phyloP scores from a whole-genome alignment of 2,888 invertebrate genomes.

The Philhelius pedissequus region DNA sequence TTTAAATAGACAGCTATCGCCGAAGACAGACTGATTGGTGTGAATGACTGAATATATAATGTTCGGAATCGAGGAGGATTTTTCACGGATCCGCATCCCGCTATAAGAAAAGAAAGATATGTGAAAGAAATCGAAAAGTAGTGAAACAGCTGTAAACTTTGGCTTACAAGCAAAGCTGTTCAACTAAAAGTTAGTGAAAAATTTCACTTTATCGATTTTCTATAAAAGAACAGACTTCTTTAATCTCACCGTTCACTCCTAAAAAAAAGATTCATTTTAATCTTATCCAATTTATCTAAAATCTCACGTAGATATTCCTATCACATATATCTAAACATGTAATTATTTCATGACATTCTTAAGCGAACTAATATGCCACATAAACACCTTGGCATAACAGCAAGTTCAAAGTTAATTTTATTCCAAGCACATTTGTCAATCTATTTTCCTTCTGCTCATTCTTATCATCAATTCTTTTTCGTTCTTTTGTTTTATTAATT shows the following conservation, averaged over 20 bases:
- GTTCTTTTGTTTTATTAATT: conserved; percentile 54
- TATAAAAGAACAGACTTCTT: background rate
- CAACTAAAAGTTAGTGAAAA: no score
- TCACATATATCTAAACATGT: background rate
- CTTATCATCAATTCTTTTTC: background rate
- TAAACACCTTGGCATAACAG: conserved; percentile 33
- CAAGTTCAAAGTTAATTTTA: conserved; percentile 38
- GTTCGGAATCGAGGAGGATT: no score
- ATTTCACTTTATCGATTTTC: no score
- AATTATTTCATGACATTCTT: conserved; percentile 27
- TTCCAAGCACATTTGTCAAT: conserved; percentile 57
- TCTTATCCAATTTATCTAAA: background rate
- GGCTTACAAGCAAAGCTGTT: no score
- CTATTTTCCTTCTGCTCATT: background rate
- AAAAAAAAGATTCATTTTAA: background rate
- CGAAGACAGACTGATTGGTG: no score
- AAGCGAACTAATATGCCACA: conserved; percentile 30
- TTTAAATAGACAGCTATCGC: no score
- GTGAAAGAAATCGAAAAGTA: no score
- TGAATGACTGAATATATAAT: no score
- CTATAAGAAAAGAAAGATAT: no score
- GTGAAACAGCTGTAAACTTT: no score
- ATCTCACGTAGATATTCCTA: background rate
- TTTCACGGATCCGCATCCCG: no score
- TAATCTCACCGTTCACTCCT: background rate